phyloP scores from a whole-genome alignment of 64 coral and sea anemone genomes.

The Montipora foliosa region DNA sequence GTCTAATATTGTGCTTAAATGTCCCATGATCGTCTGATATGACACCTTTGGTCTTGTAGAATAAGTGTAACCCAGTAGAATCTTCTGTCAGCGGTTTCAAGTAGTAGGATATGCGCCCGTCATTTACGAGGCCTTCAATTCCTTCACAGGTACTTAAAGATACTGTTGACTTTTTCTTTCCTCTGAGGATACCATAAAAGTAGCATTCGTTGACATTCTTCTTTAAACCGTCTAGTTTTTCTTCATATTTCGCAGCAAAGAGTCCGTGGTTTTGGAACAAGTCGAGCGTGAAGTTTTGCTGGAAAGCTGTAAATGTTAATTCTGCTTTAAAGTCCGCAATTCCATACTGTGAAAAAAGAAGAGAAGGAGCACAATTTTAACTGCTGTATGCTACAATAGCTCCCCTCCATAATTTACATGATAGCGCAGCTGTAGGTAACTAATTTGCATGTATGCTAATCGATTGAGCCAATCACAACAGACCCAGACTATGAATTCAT shows the following conservation, averaged over 20 bases:
- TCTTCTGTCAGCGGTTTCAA: neutral
- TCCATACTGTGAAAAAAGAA: neutral
- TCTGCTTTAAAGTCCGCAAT: neutral
- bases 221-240: neutral
- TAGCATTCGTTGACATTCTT: neutral
- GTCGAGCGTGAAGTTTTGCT: slow-evolving; percentile 46
- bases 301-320: slow-evolving; percentile 34
- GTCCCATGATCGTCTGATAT: neutral
- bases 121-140: slow-evolving; percentile 13
- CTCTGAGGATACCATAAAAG: slow-evolving; percentile 16
- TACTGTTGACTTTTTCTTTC: slow-evolving; percentile 11
- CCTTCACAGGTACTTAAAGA: slow-evolving; percentile 26
- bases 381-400: too few species aligned
- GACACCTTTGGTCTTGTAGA: neutral
- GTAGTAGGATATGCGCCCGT: slow-evolving; percentile 10
- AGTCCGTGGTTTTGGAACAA: slow-evolving; percentile 30
- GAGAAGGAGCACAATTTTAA: too few species aligned
- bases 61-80: neutral
- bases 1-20: neutral
- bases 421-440: too few species aligned
- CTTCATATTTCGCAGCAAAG: neutral
- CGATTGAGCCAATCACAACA: too few species aligned
- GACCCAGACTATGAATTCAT: too few species aligned
- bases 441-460: too few species aligned
- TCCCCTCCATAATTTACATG: too few species aligned